Percentiles rank a stretch among this genome's conserved stretches.
These are phyloP conservation scores for Eleginops maclovinus DNA, from an alignment of 2,113 vertebrate species.

Conservation along the genomic window DNA sequence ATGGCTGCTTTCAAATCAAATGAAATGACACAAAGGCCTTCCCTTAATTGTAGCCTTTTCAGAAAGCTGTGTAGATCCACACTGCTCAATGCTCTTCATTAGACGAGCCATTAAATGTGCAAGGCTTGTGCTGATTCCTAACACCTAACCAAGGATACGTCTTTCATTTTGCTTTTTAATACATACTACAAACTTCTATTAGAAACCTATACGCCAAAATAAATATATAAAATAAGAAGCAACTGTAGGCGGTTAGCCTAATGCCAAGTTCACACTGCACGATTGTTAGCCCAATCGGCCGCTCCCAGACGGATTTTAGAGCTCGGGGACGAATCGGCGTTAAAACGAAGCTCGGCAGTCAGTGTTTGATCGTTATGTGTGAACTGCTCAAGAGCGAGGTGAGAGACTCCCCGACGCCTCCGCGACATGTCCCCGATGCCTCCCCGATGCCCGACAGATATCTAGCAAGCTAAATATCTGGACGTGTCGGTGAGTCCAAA, in stretches of 20 bases:
- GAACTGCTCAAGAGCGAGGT: too few species aligned
- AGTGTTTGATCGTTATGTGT: too few species aligned
- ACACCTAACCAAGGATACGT: slow-evolving; percentile 13
- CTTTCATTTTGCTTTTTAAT: not conserved
- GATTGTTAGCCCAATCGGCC: too few species aligned
- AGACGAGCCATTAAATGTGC: not conserved
- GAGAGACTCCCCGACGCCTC: too few species aligned
- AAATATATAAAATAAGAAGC: not conserved
- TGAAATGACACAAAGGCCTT: not conserved
- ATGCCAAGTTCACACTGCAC: too few species aligned
- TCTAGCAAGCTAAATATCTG: too few species aligned
- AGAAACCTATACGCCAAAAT: not conserved
- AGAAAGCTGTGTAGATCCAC: not conserved
- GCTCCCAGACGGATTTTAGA: too few species aligned
- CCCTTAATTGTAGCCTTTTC: slow-evolving; percentile 3
- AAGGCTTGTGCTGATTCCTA: not conserved
- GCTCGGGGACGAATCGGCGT: too few species aligned
- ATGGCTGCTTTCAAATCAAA: not conserved
- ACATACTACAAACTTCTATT: not conserved
- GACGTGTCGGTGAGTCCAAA: too few species aligned
- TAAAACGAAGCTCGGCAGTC: too few species aligned
- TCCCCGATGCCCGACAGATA: too few species aligned
- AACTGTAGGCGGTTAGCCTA: not conserved
- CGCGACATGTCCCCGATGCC: too few species aligned
- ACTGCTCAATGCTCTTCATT: not conserved